Base-by-base conservation (phyloP, 2,797 vertebrate species). In the Eulemur mongoz region DNA sequence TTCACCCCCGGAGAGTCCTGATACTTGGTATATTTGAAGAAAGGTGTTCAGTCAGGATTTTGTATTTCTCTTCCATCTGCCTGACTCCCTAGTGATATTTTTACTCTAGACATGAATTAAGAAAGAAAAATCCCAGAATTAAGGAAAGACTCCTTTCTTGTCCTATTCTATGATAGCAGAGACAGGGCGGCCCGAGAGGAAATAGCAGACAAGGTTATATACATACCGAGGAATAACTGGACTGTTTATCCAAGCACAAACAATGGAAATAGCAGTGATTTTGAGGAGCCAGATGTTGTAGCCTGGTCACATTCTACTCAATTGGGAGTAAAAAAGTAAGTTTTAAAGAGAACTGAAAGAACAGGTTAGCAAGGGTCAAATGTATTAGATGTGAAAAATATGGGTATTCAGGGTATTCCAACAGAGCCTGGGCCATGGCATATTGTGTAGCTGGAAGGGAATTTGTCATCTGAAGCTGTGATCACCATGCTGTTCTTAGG, bases 211-310 rank as follows among this genome's bases (percentile, higher is more conserved):
- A 57, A 12, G 75, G 75, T 90, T 81, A 70, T 76, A 22, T 22
- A 72, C 52, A n/a, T 22, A 48, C 43, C 32, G 2, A 3, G 22
- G 32, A 83, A 88, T 78, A 83, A 92, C 38, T 59, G 84, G 61
- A 61, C 63, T 94, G 59, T 87, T 89, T 81, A 80, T 81, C 45
- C 75, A 90, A 90, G 69, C 81, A 90, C 90, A 87, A 75, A 69
- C 52, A 20, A 81, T 92, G 65, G 65, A 67, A 80, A 69, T 54
- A 43, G 40, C 67, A 27, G 20, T 61, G 67, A 52, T 86, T 89
- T 90, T 57, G 59, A 90, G 67, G 35, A 90, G 61, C 50, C 35
- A 75, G 43, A 61, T 70, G 75, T 69, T 90, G 67, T 50, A 76
- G 61, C n/a, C 40, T 90, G 45, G 75, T 86, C 86, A 90, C 30